Base-by-base conservation (phyloP, 2,797 vertebrate species). In the Enteromius trimaculatus region DNA sequence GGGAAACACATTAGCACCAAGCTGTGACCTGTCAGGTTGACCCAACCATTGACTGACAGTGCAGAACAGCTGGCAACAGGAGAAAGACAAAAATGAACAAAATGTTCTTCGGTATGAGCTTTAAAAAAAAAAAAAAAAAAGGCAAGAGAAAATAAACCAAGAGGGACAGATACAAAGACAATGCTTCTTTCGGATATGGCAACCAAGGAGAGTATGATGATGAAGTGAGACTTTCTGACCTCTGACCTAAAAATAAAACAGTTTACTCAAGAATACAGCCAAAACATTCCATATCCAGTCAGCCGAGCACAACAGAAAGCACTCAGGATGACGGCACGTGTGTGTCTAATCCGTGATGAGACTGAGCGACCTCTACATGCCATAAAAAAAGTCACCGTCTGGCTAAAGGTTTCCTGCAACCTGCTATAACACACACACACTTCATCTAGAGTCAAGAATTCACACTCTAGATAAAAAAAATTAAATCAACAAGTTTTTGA, bases 221-320 rank as follows among this genome's bases (percentile, higher is more conserved):
- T 92, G 90, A 94, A 94, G 93, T 93, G 87, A 90, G 90, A 91
- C 92, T 92, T 94, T 95, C 95, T 94, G 95, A 96, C 95, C 94
- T 95, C 71, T 84, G 93, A n/a, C n/a, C 95, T 96, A 96, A 96
- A 97, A 96, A 96, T 96, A 97, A 75, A 92, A 88, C 91, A 93
- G 94, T 95, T 97, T 95, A 95, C 92, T 91, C 91, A 95, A 94
- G 90, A 90, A 90, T 91, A 92, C 91, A 94, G 94, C 95, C 96
- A 96, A 96, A 93, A 94, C 95, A 95, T 94, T 93, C 93, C 93
- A 94, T 49, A 82, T 44, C 82, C 77, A 83, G 64, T n/a, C 77
- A 83, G 79, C 81, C 53, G 84, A 79, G 84, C 16, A 70, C 68
- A 64, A 82, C 80, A 74, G 71, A 66, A 81, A 82, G 37, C 62